A percentile compares a stretch with the other conserved stretches of the same genome.
Conservation (phyloP, 1,140 invertebrate species). For the Drosophila biarmipes region DNA sequence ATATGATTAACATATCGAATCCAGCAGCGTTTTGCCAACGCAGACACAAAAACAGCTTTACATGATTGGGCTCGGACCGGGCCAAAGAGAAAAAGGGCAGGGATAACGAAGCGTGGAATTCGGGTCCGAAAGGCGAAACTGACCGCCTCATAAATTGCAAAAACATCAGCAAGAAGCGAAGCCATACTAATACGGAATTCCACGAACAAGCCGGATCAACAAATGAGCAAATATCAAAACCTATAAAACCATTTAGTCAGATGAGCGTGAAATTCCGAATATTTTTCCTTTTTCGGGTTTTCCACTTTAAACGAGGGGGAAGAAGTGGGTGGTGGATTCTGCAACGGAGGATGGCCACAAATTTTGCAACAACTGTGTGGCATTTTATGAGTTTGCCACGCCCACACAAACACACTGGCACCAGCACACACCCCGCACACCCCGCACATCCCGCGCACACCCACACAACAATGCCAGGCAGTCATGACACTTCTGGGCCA, state of each 20-base stretch:
- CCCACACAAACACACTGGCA: conserved; percentile 39
- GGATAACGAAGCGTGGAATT: conserved; percentile 61
- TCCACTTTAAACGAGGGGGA: conserved; percentile 26
- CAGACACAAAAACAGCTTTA: conserved; percentile 29
- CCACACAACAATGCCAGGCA: conserved; percentile 39
- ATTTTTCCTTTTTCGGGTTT: conserved; percentile 28
- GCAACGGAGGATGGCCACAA: conserved; percentile 52
- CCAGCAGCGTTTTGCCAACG: conserved; percentile 30
- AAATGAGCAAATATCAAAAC: conserved; percentile 78
- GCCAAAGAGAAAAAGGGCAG: conserved; percentile 9
- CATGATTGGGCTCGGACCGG: conserved; percentile 24
- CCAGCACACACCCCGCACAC: neutral
- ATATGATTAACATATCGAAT: conserved; percentile 76
- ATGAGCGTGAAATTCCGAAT: conserved; percentile 72
- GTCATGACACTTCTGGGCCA: conserved; percentile 61
- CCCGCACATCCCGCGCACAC: neutral
- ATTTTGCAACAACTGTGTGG: conserved; percentile 72
- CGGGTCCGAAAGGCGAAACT: conserved; percentile 49
- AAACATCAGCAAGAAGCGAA: conserved; percentile 32
- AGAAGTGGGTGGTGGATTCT: conserved; percentile 6
- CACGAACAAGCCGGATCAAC: conserved; percentile 55
- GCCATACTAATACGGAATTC: conserved; percentile 52
- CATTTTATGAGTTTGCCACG: conserved; percentile 66
- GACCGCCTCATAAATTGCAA: conserved; percentile 78
- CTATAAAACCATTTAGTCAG: conserved; percentile 80